Percentiles rank a stretch among this genome's conserved stretches.
phyloP scores from a whole-genome alignment of 1,140 invertebrate genomes.

The Ooceraea biroi region DNA sequence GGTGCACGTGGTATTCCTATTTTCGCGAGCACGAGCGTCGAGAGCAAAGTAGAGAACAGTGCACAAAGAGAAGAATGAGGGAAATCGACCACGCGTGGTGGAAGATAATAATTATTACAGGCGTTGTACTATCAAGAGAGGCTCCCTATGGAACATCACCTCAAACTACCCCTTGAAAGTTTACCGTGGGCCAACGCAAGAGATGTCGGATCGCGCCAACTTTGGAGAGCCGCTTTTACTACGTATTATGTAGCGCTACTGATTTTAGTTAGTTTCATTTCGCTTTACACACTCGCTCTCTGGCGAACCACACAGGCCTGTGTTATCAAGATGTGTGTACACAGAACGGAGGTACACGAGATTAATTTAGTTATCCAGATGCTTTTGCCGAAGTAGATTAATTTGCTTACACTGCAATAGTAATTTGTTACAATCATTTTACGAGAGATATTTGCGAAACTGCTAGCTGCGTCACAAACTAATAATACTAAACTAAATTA shows the following conservation, averaged over 20 bases:
- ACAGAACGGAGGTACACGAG: background rate
- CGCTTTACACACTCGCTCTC: conserved; percentile 48
- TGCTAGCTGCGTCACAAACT: background rate
- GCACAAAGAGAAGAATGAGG: background rate
- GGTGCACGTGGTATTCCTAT: conserved; percentile 4
- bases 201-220: conserved; percentile 57
- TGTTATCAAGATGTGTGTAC: conserved; percentile 49
- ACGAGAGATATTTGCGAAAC: background rate
- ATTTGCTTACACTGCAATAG: conserved; percentile 30
- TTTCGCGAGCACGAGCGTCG: background rate
- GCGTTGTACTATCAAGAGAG: conserved; percentile 39
- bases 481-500: background rate
- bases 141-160: conserved; percentile 30
- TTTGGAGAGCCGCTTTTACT: conserved; percentile 59
- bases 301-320: conserved; percentile 29
- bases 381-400: conserved; percentile 43
- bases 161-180: conserved; percentile 57
- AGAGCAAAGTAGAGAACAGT: background rate
- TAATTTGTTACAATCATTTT: conserved; percentile 12
- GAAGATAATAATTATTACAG: conserved; percentile 58
- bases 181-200: conserved; percentile 54
- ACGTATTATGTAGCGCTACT: conserved; percentile 55
- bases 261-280: conserved; percentile 65
- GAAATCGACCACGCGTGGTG: conserved; percentile 18
- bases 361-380: conserved; percentile 44